Evolutionary conservation across 2,797 vertebrate species (phyloP).

Genomic region (Meriones psammophilus): DNA sequence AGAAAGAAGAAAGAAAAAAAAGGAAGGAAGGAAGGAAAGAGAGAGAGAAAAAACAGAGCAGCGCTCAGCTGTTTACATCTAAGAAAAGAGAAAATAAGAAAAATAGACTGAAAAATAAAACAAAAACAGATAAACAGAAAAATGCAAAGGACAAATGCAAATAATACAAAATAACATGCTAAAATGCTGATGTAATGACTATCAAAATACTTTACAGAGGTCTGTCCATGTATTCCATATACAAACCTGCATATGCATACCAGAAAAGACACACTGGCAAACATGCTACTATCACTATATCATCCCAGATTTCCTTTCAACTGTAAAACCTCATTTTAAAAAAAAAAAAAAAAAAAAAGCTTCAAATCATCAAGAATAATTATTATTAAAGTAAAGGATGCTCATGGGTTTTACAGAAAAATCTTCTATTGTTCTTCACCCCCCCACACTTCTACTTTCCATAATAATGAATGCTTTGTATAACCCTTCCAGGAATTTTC

Average conservation of each 20-base stretch:
- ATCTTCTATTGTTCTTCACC: neutral
- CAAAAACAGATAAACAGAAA: neutral
- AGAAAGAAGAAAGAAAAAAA: no score
- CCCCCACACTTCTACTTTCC: neutral
- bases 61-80: neutral
- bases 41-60: no score
- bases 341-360: conserved; percentile 11
- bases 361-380: neutral
- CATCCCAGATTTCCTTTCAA: conserved; percentile 17
- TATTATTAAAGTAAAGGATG: neutral
- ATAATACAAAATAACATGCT: conserved; percentile 13
- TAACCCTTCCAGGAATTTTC: neutral
- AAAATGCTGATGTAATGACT: neutral
- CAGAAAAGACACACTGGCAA: neutral
- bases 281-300: neutral
- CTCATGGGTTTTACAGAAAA: neutral
- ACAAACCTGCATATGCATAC: neutral
- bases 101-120: neutral
- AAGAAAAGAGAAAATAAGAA: neutral
- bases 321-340: neutral
- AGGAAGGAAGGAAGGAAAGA: no score
- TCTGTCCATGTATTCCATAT: neutral
- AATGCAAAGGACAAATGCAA: conserved; percentile 30
- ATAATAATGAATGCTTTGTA: neutral
- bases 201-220: conserved; percentile 40